Percentiles rank a stretch among this genome's conserved stretches.
phyloP scores from a whole-genome alignment of 2,888 invertebrate species.

The Athripsodes cinereus region DNA sequence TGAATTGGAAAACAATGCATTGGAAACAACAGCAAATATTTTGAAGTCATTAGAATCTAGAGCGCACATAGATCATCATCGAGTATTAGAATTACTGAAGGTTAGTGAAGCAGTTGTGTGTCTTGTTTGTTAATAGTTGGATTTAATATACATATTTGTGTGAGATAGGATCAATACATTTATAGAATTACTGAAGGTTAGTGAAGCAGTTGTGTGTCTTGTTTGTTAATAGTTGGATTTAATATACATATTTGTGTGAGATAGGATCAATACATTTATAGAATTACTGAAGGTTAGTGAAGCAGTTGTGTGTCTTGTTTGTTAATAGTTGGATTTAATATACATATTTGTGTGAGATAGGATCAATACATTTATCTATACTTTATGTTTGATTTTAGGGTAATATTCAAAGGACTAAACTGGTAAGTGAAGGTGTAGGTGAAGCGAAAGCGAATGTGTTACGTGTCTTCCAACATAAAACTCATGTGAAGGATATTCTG shows the following conservation, averaged over 20 bases:
- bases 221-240: too few species aligned
- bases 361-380: not conserved
- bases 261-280: too few species aligned
- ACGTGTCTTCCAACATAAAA: conserved; percentile 87
- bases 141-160: too few species aligned
- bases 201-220: too few species aligned
- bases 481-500: conserved; percentile 82
- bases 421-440: conserved; percentile 84
- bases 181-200: conserved; percentile 43
- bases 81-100: conserved; percentile 58
- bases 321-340: too few species aligned
- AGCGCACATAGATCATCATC: conserved; percentile 43
- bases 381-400: conserved; percentile 53
- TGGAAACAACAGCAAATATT: conserved; percentile 44
- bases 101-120: too few species aligned
- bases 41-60: conserved; percentile 45
- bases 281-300: conserved; percentile 46
- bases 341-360: too few species aligned
- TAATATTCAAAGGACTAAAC: conserved; percentile 89
- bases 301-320: too few species aligned
- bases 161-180: too few species aligned
- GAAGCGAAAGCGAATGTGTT: conserved; percentile 85
- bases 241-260: too few species aligned
- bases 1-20: conserved; percentile 49
- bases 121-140: too few species aligned